Evolutionary conservation across 2,797 vertebrate species (phyloP).

Genomic region (Hapalemur alaotrensis): DNA sequence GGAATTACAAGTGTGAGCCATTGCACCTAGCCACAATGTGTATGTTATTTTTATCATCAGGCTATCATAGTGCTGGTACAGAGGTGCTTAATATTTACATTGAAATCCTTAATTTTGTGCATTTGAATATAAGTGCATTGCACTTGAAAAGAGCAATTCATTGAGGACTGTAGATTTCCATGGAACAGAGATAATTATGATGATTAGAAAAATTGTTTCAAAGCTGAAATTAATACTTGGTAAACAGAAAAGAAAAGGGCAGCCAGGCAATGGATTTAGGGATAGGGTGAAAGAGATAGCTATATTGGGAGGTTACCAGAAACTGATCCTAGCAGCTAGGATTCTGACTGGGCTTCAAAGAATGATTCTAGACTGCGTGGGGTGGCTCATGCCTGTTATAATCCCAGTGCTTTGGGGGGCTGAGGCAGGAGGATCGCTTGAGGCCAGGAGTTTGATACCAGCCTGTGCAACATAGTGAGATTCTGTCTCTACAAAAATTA

Average conservation of each 20-base stretch:
- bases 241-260: not conserved
- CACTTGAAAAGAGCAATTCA: constrained; percentile 39
- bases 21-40: not conserved
- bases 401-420: not conserved
- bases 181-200: not conserved
- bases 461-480: not conserved
- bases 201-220: constrained; percentile 49
- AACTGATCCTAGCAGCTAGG: not conserved
- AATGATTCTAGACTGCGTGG: not conserved
- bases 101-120: constrained; percentile 53
- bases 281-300: not conserved
- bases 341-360: constrained; percentile 39
- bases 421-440: not conserved
- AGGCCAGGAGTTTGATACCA: not conserved
- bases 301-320: not conserved
- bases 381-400: no score
- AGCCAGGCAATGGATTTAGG: not conserved
- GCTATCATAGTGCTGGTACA: not conserved
- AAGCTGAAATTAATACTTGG: not conserved
- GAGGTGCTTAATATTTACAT: constrained; percentile 39
- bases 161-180: constrained; percentile 7
- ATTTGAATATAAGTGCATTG: constrained; percentile 26
- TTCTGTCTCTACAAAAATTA: not conserved
- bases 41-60: constrained; percentile 11
- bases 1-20: no score